Base-by-base conservation (phyloP, 2,113 vertebrate genomes). In the Seriola rivoliana region DNA sequence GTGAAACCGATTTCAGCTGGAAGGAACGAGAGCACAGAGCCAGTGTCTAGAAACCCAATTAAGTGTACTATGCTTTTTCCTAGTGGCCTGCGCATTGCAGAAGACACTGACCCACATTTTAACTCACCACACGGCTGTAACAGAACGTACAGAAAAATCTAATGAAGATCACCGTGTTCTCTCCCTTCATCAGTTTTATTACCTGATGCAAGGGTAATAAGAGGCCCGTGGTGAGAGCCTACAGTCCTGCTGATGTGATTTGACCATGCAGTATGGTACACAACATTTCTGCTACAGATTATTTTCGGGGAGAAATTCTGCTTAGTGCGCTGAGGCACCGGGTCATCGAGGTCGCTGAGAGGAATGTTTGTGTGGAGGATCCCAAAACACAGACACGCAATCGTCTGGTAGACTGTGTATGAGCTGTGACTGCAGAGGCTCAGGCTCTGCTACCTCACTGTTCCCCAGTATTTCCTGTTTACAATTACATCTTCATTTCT, bases 1-100 rank as follows among this genome's bases (percentile, higher is more conserved):
- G 92, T 92, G 94, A 94, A 95, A 93, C 85, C 90, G 17, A 92
- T 94, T 95, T 93, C 81, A 88, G 84, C 79, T 93, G 92, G 80
- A 89, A 83, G 81, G 87, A 91, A 80, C 74, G 40, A 76, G 71
- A 74, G 75, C 75, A 66, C 75, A 84, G 77, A 88, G 86, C 87
- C 88, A 81, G 82, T 57, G 92, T 95, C 93, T 94, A 92, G 91
- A 91, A 93, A 92, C 82, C 81, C 87, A 94, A 91, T 94, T 93
- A 95, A 34, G 81, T 93, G 92, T 92, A 87, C 92, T 68, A 44
- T 63, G 38, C 70, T 77, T 86, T 90, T 90, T 86, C 80, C 90
- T 67, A 48, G 60, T 50, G 67, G 90, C 80, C 74, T 72, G 71
- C 10, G 16, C 65, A 67, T 71, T 19, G 73, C 70, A 81, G 75